Evolutionary conservation across 1,140 invertebrate genomes (phyloP), one percentile per base, ranked within the genome.

Genomic region (Drosophila mauritiana): DNA sequence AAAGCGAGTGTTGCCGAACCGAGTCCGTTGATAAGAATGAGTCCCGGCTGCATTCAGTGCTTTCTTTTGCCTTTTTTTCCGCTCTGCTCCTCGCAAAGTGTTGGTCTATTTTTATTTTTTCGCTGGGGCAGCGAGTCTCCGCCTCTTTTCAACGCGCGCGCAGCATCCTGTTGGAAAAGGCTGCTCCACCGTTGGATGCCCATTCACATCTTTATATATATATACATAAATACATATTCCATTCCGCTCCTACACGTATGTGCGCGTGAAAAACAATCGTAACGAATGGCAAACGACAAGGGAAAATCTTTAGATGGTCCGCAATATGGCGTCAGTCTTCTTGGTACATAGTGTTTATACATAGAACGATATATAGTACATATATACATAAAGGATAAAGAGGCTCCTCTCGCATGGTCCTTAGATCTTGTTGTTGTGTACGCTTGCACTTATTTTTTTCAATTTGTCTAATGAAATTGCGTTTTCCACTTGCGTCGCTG

Each of bases 381-480:
- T 27, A 43, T 56, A 62, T 22, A 8, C 46, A 49, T 64, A 40
- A 48, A 25, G 13, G 34, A 12, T 43, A 57, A 45, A 57, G 36
- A 36, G 67, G 42, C 25, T 22, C 51, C 43, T 69, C 15, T 31
- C 34, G 5, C 37, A 15, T 31, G 12, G 53, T 17, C 27, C 49
- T 61, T 52, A 70, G 56, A 27, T 77, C 39, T 56, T 61, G 51
- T 49, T 77, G 53, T 51, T 81, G 62, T 52, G 64, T 80, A 48
- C 52, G 57, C 57, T 58, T 88, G 84, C 83, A 86, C 79, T 86
- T 88, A 83, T 89, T 91, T 91, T 91, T 91, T 91, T 89, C 89
- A 91, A 91, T 91, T 91, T 91, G 85, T 91, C 80, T 91, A 91
- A 91, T 91, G 89, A 91, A 91, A 91, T 91, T 91, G 89, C 89